These are phyloP conservation scores for Notothenia coriiceps DNA, from an alignment of 2,113 vertebrate genomes.

Conservation along the genomic window DNA sequence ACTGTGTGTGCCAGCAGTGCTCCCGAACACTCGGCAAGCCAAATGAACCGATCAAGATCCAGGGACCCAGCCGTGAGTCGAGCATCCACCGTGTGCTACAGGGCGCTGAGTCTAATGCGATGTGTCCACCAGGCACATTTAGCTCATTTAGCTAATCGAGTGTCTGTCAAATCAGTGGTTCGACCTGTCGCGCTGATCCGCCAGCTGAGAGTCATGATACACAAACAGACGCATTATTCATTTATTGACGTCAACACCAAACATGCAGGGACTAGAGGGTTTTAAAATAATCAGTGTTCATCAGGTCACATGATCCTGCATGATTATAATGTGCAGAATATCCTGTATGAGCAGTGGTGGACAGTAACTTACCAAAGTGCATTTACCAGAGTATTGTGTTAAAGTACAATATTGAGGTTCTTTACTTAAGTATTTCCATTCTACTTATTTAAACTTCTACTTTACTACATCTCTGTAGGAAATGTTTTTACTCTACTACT, in stretches of 20 bases:
- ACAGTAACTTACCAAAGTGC: too few species aligned
- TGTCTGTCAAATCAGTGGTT: slow-evolving; percentile 59
- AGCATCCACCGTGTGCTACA: slow-evolving; percentile 15
- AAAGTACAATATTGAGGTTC: too few species aligned
- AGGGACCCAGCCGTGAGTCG: slow-evolving; percentile 94
- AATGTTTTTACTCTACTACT: too few species aligned
- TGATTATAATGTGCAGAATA: background rate
- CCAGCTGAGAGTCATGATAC: slow-evolving; percentile 45
- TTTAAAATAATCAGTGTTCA: background rate
- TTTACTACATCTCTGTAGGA: too few species aligned
- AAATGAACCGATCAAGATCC: slow-evolving; percentile 97
- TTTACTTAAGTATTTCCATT: too few species aligned
- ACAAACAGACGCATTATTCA: slow-evolving; percentile 46
- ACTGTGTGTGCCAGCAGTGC: slow-evolving; percentile 97
- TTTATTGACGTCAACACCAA: slow-evolving; percentile 20
- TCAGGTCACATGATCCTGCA: background rate
- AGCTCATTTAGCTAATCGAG: slow-evolving; percentile 66
- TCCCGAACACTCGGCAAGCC: slow-evolving; percentile 90
- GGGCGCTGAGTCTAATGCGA: slow-evolving; percentile 26
- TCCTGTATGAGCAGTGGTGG: background rate
- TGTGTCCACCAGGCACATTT: slow-evolving; percentile 46
- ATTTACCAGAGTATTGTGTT: too few species aligned
- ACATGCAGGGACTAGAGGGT: background rate
- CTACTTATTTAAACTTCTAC: too few species aligned
- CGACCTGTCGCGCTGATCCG: slow-evolving; percentile 46